Evolutionary conservation across 1,140 invertebrate genomes (phyloP).

Genomic region (Vanessa atalanta): DNA sequence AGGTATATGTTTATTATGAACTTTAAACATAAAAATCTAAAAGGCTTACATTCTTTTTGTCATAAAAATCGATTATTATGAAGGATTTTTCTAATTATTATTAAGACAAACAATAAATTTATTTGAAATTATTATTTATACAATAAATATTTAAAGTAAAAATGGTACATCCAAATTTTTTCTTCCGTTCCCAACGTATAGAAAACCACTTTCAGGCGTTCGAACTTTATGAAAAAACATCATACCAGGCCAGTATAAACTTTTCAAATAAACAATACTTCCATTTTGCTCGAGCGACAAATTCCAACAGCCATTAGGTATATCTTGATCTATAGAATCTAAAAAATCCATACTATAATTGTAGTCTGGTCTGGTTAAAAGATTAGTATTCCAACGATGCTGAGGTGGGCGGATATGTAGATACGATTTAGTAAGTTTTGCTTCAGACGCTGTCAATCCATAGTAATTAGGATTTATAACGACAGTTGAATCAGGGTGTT

Average conservation of each 20-base stretch:
- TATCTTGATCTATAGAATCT: conserved; percentile 85
- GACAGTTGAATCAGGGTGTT: conserved; percentile 83
- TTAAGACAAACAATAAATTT: no score
- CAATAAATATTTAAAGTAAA: conserved; percentile 78
- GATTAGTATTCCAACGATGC: conserved; percentile 87
- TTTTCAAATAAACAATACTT: conserved; percentile 83
- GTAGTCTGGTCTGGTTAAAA: conserved; percentile 86
- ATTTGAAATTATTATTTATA: not conserved
- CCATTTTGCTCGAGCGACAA: conserved; percentile 82
- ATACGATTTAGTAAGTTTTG: conserved; percentile 84
- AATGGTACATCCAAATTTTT: conserved; percentile 88
- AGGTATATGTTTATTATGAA: no score
- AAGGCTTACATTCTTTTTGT: no score
- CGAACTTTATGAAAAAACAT: conserved; percentile 86
- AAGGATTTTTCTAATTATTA: no score
- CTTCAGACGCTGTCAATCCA: conserved; percentile 83
- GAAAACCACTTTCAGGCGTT: conserved; percentile 84
- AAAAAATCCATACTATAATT: conserved; percentile 90
- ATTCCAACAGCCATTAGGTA: conserved; percentile 84
- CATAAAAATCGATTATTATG: no score
- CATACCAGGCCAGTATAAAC: conserved; percentile 88
- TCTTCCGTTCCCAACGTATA: conserved; percentile 87
- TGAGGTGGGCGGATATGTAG: conserved; percentile 84
- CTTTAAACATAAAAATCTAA: no score
- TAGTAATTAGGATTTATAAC: conserved; percentile 86